Evolutionary conservation across 2,113 vertebrate species (phyloP).

Genomic region (Eclectus roratus): DNA sequence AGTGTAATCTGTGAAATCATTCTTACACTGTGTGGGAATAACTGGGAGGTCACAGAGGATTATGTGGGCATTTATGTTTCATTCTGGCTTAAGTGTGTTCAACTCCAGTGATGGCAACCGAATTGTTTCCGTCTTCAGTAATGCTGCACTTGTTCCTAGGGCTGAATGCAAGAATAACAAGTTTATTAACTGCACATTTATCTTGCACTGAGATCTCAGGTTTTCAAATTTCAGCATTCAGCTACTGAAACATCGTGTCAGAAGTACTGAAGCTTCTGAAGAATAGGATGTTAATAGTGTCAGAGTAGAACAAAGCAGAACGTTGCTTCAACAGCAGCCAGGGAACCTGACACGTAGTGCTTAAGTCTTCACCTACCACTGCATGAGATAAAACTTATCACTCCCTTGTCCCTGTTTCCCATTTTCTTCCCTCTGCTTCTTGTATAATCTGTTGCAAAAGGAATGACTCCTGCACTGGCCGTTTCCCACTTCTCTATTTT

Average conservation of each 20-base stretch:
- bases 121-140: slow-evolving; percentile 47
- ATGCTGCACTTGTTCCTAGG: not conserved
- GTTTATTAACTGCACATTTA: not conserved
- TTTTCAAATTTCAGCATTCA: not conserved
- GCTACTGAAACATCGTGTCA: not conserved
- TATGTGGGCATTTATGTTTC: slow-evolving; percentile 26
- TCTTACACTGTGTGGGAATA: not conserved
- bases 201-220: not conserved
- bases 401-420: not conserved
- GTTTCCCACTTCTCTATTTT: not conserved
- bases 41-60: slow-evolving; percentile 50
- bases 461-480: not conserved
- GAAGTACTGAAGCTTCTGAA: not conserved
- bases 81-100: slow-evolving; percentile 10
- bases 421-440: not conserved
- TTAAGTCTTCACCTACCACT: not conserved
- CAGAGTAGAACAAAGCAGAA: not conserved
- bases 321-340: not conserved
- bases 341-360: not conserved
- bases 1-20: not conserved
- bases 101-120: not conserved
- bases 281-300: not conserved
- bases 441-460: not conserved
- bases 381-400: not conserved
- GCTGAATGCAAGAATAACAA: not conserved